Evolutionary conservation across 2,888 invertebrate species (phyloP), one percentile per base, ranked within the genome.

Genomic region (Rhogogaster chlorosoma): DNA sequence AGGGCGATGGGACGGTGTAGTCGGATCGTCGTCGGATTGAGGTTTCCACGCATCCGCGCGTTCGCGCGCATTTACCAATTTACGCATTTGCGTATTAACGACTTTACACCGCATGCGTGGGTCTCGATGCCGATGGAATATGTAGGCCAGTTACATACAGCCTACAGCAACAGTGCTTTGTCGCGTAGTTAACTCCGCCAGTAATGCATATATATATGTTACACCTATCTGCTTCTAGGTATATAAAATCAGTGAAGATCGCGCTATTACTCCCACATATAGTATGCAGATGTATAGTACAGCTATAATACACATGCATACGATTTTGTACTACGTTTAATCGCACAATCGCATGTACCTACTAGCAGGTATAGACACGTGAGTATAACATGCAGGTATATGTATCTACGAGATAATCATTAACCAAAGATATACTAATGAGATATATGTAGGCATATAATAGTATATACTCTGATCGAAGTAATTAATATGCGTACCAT

Each of bases 81-180:
- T 42, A 42, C 29, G 38, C 29, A 73, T 73, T 73, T 73, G 71
- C 71, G 71, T 73, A 73, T 73, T 73, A 73, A 73, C 71, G 70
- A 36, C 12, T 67, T 67, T 67, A 29, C 32, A 67, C 22, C 22
- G 61, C 15, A 73, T 22, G 71, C 71, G 71, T 73, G 71, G 71
- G 71, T 73, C 71, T 73, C 42, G 70, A 70, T 70, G 15, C n/a
- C 71, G 38, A 73, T 73, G 71, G 26, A 42, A 42, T 42, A 73
- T 42, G 42, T 42, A 42, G 38, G 71, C 71, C 42, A 29, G 67
- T 29, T 67, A 61, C 57, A 22, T 26, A 61, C 22, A 26, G 26
- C 61, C 70, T 70, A 70, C 26, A 70, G 36, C 36, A 36, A 10
- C 70, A 70, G 36, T 36, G 29, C 70, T 70, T 70, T 70, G 70